A percentile compares a stretch with the other conserved stretches of the same genome.
These are phyloP conservation scores for Oreochromis spilurus DNA, from an alignment of 2,113 vertebrate genomes.

Conservation along the genomic window DNA sequence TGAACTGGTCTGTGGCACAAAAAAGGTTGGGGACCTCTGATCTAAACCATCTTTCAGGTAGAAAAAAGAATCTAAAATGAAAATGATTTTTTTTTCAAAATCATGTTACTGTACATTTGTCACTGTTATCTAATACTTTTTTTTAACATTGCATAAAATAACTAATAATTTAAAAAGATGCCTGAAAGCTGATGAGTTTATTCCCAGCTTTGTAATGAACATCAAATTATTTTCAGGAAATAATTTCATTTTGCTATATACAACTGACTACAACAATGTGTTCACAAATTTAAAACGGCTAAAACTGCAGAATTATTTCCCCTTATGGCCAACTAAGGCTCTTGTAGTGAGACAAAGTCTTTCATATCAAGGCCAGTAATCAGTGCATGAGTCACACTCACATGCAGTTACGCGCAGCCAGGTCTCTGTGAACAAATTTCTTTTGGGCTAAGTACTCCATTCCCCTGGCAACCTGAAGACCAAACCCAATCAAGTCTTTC, in stretches of 20 bases:
- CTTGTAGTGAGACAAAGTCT: background rate
- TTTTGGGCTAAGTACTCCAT: slow-evolving; percentile 93
- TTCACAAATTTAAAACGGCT: background rate
- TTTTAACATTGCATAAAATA: background rate
- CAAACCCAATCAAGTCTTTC: slow-evolving; percentile 93
- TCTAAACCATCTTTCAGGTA: too few relatives aligned
- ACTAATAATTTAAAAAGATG: background rate
- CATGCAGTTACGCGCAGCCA: slow-evolving; percentile 98
- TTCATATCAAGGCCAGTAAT: background rate
- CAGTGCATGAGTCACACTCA: slow-evolving; percentile 68
- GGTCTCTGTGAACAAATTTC: slow-evolving; percentile 94
- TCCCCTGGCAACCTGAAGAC: slow-evolving; percentile 90
- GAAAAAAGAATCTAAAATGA: background rate
- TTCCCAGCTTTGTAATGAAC: background rate
- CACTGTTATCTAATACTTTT: background rate
- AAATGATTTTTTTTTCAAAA: background rate
- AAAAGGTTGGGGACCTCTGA: too few relatives aligned
- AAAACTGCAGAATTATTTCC: background rate
- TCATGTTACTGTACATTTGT: background rate
- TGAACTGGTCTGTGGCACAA: too few relatives aligned
- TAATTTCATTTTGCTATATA: background rate
- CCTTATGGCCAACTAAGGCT: background rate
- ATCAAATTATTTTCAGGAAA: background rate
- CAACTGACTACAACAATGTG: background rate
- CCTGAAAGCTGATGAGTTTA: background rate